Base-by-base conservation (phyloP, 2,113 vertebrate genomes). In the Tachysurus vachellii region DNA sequence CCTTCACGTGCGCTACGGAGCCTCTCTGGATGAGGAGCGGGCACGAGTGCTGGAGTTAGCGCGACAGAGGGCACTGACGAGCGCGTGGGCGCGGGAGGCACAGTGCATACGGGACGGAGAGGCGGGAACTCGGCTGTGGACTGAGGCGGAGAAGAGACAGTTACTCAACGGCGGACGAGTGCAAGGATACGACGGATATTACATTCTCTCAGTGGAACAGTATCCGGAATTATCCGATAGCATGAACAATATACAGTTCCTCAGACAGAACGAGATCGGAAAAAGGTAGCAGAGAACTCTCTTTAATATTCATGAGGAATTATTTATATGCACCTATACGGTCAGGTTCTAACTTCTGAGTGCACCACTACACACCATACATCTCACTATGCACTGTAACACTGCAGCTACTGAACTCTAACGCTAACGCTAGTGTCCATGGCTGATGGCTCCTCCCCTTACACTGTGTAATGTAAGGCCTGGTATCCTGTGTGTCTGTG, bases 161-260 rank as follows among this genome's bases (percentile, higher is more conserved):
- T 95, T 99, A 85, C 95, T 99, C 87, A 99, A 97, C 89, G 96
- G 97, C 1, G 98, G 98, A 76, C 97, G 97, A 88, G 98, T 99
- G 86, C 95, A 97, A 94, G 98, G 98, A 86, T 99, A 97, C 0
- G 98, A 99, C 85, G 98, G 98, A 89, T 99, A 99, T 96, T 99
- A 99, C 90, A 97, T 99, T 95, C 97, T 99, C 91, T 99, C 98
- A 28, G 97, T 98, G 88, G 98, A 99, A 95, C 98, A 99, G 96
- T 99, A 99, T 95, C 98, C 98, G 0, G 98, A 99, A 93, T 95
- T 99, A 93, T 97, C 98, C 66, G 98, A 99, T 96, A 98, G 97
- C 36, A 96, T 97, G 83, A 98, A 97, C 94, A 99, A 99, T 92
- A 97, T 99, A 93, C 98, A 99, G 92, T 99, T 99, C 94, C 96